phyloP scores from a whole-genome alignment of 2,888 invertebrate species.

The Panzeria rudis region DNA sequence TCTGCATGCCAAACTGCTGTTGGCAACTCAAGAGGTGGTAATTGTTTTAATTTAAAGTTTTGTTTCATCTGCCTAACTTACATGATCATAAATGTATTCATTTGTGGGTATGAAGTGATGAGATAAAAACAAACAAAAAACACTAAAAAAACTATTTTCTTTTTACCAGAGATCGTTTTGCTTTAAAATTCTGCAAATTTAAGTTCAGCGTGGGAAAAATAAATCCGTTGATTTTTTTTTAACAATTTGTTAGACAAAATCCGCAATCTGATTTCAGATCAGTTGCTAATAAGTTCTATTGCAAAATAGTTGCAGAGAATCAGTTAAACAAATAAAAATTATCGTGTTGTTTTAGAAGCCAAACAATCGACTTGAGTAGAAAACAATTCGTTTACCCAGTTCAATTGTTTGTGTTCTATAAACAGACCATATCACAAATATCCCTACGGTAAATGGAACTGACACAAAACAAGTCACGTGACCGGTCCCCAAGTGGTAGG shows the following conservation, averaged over 20 bases:
- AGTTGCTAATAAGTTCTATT: neutral
- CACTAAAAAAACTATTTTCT: no score
- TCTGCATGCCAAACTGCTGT: slow-evolving; percentile 9
- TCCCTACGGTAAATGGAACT: no score
- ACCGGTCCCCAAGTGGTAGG: no score
- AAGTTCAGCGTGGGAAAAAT: neutral
- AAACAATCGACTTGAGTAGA: no score
- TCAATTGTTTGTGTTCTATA: no score
- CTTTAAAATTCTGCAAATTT: neutral
- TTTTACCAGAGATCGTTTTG: neutral
- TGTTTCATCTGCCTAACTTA: slow-evolving; percentile 27
- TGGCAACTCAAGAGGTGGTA: slow-evolving; percentile 40
- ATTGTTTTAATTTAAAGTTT: slow-evolving; percentile 44
- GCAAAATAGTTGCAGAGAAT: neutral
- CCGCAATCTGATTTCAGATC: neutral
- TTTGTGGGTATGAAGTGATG: neutral
- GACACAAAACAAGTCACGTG: no score
- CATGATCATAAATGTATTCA: slow-evolving; percentile 29
- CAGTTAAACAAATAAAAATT: no score
- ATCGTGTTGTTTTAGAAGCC: no score
- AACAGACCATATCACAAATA: no score
- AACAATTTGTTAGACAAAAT: neutral
- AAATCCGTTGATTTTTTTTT: neutral
- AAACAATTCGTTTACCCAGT: no score
- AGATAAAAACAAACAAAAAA: neutral